phyloP scores from a whole-genome alignment of 1,140 invertebrate genomes.

The Hyles euphorbiae region DNA sequence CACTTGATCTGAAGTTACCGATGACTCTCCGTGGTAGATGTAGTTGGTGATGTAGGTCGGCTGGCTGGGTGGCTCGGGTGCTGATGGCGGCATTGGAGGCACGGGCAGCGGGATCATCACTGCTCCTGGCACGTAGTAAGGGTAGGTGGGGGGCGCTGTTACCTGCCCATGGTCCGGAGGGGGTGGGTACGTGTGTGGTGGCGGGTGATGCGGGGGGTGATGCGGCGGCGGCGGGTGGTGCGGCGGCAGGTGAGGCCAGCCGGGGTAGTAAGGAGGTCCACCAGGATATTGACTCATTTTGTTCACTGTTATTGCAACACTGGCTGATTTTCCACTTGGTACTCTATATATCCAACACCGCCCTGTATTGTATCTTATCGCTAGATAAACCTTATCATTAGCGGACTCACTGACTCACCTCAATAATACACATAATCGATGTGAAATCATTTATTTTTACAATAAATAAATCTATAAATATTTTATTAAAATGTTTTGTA shows the following conservation, averaged over 20 bases:
- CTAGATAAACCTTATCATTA: neutral
- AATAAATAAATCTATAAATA: too few species aligned
- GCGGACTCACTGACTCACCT: slow-evolving; percentile 5
- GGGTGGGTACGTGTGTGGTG: slow-evolving; percentile 27
- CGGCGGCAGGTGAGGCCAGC: slow-evolving; percentile 25
- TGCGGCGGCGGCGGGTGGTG: slow-evolving; percentile 27
- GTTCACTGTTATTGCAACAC: neutral
- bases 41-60: slow-evolving; percentile 63
- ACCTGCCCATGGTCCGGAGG: slow-evolving; percentile 22
- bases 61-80: slow-evolving; percentile 18
- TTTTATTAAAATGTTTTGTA: too few species aligned
- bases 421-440: slow-evolving; percentile 8
- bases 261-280: slow-evolving; percentile 27
- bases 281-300: slow-evolving; percentile 33
- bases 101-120: slow-evolving; percentile 52
- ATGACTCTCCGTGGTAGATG: slow-evolving; percentile 55
- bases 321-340: neutral
- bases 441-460: neutral
- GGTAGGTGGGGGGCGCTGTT: slow-evolving; percentile 27
- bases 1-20: slow-evolving; percentile 29
- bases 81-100: slow-evolving; percentile 16
- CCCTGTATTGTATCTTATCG: slow-evolving; percentile 3
- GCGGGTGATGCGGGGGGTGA: slow-evolving; percentile 16
- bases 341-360: slow-evolving; percentile 4
- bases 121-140: slow-evolving; percentile 49